Conservation (phyloP, 1,140 invertebrate genomes). For the Popillia japonica region DNA sequence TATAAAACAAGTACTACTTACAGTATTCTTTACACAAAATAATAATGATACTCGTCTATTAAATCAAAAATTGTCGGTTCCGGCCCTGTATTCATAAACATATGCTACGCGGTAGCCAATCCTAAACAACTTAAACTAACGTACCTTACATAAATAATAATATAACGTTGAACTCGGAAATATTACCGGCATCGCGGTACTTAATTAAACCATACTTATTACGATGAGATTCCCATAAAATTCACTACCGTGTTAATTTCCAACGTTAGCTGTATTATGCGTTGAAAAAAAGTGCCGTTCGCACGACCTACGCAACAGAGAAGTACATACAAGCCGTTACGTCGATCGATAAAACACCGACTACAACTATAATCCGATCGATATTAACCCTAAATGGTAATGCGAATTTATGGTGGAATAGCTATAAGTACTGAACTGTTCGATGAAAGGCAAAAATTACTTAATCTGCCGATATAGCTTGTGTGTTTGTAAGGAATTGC, state of each 20-base stretch:
- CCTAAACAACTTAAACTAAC: background rate
- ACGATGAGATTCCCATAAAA: background rate
- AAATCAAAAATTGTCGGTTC: background rate
- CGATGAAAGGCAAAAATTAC: background rate
- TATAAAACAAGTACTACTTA: too few species aligned
- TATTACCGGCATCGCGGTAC: background rate
- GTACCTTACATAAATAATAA: background rate
- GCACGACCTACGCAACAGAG: conserved; percentile 2
- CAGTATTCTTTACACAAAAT: too few species aligned
- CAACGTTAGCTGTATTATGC: background rate
- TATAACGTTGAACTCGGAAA: background rate
- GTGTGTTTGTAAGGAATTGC: too few species aligned
- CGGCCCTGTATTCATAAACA: background rate
- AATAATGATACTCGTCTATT: too few species aligned
- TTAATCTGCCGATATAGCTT: background rate
- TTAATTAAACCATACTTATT: conserved; percentile 11
- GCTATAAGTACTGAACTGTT: background rate
- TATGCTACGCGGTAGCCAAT: background rate
- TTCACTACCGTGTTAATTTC: conserved; percentile 11
- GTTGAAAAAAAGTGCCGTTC: background rate
- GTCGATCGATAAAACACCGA: background rate
- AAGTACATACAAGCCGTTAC: background rate
- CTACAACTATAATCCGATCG: background rate
- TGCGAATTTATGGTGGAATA: background rate
- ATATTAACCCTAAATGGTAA: background rate